Base-by-base conservation (phyloP, 2,797 vertebrate genomes). In the Dallia pectoralis region DNA sequence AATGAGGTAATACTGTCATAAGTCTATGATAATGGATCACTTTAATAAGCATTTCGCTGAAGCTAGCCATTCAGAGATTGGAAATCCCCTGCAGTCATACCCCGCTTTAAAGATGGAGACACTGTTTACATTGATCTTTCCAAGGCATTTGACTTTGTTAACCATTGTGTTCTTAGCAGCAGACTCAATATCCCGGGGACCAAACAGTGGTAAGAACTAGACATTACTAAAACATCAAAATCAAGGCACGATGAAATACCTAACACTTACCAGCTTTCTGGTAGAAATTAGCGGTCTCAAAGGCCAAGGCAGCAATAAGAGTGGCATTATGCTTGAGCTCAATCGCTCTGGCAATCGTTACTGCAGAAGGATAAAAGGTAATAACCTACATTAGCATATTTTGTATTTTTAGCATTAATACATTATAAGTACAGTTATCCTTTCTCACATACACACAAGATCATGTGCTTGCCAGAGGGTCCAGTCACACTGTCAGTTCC, bases 241-340 rank as follows among this genome's bases (percentile, higher is more conserved):
- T 22, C 33, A 70, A 25, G 51, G 9, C 30, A 16, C 59, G 12
- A 44, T 18, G 18, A 65, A 9, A 6, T 6, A 4, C 53, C 15
- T 25, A 69, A 59, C 32, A 90, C 94, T 88, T 70, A 99, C 98
- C 97, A 36, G 96, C 95, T 93, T 92, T 98, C 77, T 97, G 97
- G 85, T 99, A 99, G 90, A 97, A 99, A 92, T 95, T 98, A 67
- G 97, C 97, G 0, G 98, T 99, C 92, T 99, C 97, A 25, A 93
- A 95, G 0, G 97, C 92, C 89, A 99, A 81, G 0, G 98, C 97
- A 71, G 97, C 97, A n/a, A 99, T 94, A 32, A 99, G 93, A 18
- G 94, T 93, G 7, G 96, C 94, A 19, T 95, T 96, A 74, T 99
- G 98, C 85, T 98, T 99, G 86, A 99, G 89, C 73, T 99, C 98